Base-by-base conservation (phyloP, 2,797 vertebrate species). In the Pygocentrus nattereri region DNA sequence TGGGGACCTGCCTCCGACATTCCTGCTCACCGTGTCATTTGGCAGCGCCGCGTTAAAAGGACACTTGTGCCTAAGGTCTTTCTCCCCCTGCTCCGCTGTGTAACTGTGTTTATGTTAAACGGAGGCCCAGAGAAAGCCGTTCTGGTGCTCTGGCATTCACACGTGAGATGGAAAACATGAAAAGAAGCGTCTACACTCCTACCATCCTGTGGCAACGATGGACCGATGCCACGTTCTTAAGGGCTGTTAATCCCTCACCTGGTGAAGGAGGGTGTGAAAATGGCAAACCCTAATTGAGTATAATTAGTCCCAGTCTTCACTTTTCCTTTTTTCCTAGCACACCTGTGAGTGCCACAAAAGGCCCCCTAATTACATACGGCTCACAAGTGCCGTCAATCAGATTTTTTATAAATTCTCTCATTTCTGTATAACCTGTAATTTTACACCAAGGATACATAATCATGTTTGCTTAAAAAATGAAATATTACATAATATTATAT, bases 91-190 rank as follows among this genome's bases (percentile, higher is more conserved):
- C n/a, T n/a, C 72, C 76, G 76, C 84, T 81, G 88, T 82, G 86
- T 73, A 79, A 87, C 85, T 59, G 74, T 88, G 84, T 89, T 92
- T 85, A 88, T 82, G 38, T 88, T 79, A 58, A 79, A 44, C 77
- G 78, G 79, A 84, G 82, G 82, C 82, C 84, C 76, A 23, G 68
- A 56, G 82, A 78, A 87, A 81, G 79, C 47, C 78, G 5, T 62
- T 73, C 38, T 23, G 61, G 54, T 25, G 76, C 70, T 75, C 52
- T 49, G 30, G 68, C 54, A n/a, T 62, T 77, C 65, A 81, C 27
- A 23, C 31, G 38, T 23, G 69, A 49, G 65, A 52, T 58, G 76
- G 54, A 64, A 77, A 54, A 62, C 56, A 54, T 6, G 38, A 64
- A 65, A 7, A 31, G 44, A 75, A 44, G 44, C 56, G 41, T 68